Evolutionary conservation across 23 tunicate genomes (phyloP), one percentile per base, ranked within the genome.

Genomic region (Ciona savignyi): DNA sequence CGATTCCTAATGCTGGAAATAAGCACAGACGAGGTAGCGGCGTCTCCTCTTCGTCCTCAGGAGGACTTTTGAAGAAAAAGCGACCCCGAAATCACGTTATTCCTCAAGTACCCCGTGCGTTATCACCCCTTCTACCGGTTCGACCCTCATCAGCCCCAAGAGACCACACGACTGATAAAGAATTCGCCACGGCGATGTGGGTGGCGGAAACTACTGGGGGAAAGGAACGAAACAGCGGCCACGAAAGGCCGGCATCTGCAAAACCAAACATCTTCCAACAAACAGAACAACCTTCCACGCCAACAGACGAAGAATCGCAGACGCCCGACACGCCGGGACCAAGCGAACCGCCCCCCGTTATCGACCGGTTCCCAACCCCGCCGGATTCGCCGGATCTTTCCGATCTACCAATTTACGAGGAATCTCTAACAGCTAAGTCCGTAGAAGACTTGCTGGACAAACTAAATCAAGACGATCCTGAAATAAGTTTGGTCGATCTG

Each of bases 401-500:
- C 24, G 73, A 69, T 69, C 73, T 69, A 1, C 73, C 51, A 2
- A 32, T 69, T 1, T 69, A 69, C 51, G 73, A 69, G 34, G 73
- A 69, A 69, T 20, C 73, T 49, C 73, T 69, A 1, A 69, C 73
- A 34, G 51, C 73, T 1, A 6, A 69, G 23, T 69, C 73, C 1
- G 28, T 69, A 3, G 73, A 69, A 34, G 73, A 69, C 23, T 51
- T 69, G 33, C 24, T 69, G 1, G 24, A 1, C 19, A 69, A 69
- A 69, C 73, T 69, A 6, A 31, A 69, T 22, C 51, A 69, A 32
- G 11, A 34, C 23, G 25, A 69, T 27, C 73, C 73, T 69, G 25
- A 69, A 69, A 69, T 80, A 2, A 48, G 66, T 56, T 63, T 80
- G 11, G 63, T 71, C 49, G 85, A 80, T 62, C 27, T 80, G 33